Conservation (phyloP, 2,797 vertebrate genomes). For the Morelia viridis region DNA sequence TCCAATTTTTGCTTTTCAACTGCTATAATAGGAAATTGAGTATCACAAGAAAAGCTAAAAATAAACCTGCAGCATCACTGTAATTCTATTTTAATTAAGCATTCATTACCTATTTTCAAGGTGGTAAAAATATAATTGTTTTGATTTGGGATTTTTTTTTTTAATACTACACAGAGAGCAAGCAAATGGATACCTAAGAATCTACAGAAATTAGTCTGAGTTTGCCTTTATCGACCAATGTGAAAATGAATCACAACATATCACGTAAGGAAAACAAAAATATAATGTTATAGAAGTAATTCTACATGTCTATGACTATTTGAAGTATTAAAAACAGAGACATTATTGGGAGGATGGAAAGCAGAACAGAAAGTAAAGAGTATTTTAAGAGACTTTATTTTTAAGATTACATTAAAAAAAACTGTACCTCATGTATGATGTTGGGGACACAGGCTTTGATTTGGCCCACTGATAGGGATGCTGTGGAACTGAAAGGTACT, state of each 20-base stretch:
- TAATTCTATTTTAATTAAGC: background rate
- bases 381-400: background rate
- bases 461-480: slow-evolving; percentile 90
- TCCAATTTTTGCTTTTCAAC: background rate
- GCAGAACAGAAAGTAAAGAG: background rate
- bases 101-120: background rate
- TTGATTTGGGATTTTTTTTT: background rate
- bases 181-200: background rate
- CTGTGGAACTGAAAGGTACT: slow-evolving; percentile 92
- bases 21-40: background rate
- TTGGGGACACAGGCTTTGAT: slow-evolving; percentile 80
- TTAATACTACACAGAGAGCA: background rate
- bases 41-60: background rate
- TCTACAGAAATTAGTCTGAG: background rate
- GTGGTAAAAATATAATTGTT: background rate
- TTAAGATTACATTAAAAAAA: background rate
- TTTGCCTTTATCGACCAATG: background rate
- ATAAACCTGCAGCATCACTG: background rate
- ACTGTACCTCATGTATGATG: slow-evolving; percentile 86
- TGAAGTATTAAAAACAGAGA: background rate
- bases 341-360: background rate
- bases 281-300: background rate
- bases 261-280: background rate
- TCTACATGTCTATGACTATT: background rate
- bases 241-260: background rate